Conservation (phyloP, 2,113 vertebrate species). For the Psettodes erumei region DNA sequence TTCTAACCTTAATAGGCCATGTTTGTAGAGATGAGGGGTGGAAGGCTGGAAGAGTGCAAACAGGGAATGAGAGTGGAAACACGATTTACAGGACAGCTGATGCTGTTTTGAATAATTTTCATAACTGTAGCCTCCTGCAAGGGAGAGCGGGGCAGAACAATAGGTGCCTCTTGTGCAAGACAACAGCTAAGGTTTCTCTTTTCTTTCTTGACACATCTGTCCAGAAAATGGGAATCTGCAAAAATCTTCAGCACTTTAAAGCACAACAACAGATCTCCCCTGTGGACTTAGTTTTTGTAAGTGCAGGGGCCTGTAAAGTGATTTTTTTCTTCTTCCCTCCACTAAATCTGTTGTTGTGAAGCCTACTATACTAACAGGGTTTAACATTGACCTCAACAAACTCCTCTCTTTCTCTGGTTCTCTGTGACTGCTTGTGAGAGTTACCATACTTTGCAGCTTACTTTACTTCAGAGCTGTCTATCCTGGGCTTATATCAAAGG, state of each 20-base stretch:
- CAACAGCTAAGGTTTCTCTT: slow-evolving; percentile 3
- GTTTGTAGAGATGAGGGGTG: slow-evolving; percentile 22
- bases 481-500: slow-evolving; percentile 65
- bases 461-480: slow-evolving; percentile 63
- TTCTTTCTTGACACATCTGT: slow-evolving; percentile 25
- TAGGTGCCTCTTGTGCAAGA: not conserved
- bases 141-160: slow-evolving; percentile 3
- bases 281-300: slow-evolving; percentile 36
- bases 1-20: slow-evolving; percentile 22
- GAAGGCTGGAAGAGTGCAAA: not conserved
- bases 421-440: slow-evolving; percentile 50
- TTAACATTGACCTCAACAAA: slow-evolving; percentile 67
- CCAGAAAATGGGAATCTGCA: slow-evolving; percentile 37
- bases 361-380: slow-evolving; percentile 45
- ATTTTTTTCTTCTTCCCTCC: slow-evolving; percentile 1
- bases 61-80: slow-evolving; percentile 9
- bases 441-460: slow-evolving; percentile 48
- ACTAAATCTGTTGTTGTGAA: slow-evolving; percentile 52
- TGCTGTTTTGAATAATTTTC: slow-evolving; percentile 34
- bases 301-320: slow-evolving; percentile 43
- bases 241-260: slow-evolving; percentile 51
- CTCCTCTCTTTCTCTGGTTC: slow-evolving; percentile 41
- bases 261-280: slow-evolving; percentile 33
- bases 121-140: not conserved
- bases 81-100: slow-evolving; percentile 17